Conservation (phyloP, 92 coral and sea anemone species). For the Palythoa caribaeorum region DNA sequence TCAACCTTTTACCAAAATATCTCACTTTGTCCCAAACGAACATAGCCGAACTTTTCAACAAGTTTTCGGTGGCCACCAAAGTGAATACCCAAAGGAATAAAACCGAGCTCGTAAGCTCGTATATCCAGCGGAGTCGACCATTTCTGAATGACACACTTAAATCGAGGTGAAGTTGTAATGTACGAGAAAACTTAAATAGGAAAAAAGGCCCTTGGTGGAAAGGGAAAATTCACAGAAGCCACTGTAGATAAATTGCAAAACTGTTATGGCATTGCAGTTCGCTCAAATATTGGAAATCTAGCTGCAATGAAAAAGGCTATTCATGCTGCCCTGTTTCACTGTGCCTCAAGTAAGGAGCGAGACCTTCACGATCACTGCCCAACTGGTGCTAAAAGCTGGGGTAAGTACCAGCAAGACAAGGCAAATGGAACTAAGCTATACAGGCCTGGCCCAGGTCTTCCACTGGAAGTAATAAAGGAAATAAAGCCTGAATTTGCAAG, state of each 20-base stretch:
- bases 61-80: too few species aligned
- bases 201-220: slow-evolving; percentile 65
- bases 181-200: slow-evolving; percentile 62
- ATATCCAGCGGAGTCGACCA: too few species aligned
- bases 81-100: too few species aligned
- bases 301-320: not conserved
- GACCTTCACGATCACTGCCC: not conserved
- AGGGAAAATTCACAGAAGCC: slow-evolving; percentile 64
- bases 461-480: not conserved
- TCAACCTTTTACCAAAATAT: too few species aligned
- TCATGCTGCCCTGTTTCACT: not conserved
- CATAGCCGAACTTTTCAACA: too few species aligned
- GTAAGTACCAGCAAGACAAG: not conserved
- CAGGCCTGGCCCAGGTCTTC: not conserved
- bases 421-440: not conserved
- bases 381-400: not conserved
- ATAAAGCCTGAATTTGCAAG: not conserved
- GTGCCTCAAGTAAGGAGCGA: not conserved
- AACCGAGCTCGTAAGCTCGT: too few species aligned
- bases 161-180: too few species aligned
- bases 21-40: too few species aligned
- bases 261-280: slow-evolving; percentile 59
- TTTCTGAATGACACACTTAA: too few species aligned
- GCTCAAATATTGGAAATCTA: slow-evolving; percentile 11
- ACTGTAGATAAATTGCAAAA: slow-evolving; percentile 55